Evolutionary conservation across 1,140 invertebrate genomes (phyloP).

Genomic region (Probaryconus sp.): DNA sequence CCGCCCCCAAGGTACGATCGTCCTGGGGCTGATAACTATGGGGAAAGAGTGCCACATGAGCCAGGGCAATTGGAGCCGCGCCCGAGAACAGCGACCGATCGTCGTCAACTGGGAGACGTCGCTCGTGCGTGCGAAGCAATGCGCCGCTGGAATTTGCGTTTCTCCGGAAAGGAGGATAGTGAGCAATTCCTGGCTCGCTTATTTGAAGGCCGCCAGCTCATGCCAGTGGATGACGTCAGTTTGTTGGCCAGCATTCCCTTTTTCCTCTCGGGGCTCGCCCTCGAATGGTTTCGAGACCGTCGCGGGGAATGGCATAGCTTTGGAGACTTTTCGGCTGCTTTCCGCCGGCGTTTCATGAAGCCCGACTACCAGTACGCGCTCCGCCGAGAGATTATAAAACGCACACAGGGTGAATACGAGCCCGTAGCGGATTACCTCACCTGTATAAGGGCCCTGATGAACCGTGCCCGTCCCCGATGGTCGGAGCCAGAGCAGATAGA

Average conservation of each 20-base stretch:
- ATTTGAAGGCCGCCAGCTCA: constrained; percentile 17
- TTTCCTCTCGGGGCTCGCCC: no score
- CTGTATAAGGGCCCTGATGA: constrained; percentile 9
- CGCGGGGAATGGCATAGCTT: background rate
- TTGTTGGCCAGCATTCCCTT: constrained; percentile 18
- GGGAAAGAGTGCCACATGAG: no score
- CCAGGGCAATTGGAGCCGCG: no score
- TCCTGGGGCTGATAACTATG: no score
- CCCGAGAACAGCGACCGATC: no score
- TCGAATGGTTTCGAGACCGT: constrained; percentile 2
- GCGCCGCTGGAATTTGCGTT: background rate
- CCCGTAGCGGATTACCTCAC: constrained; percentile 32
- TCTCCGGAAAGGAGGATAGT: constrained; percentile 10
- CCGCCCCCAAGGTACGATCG: no score
- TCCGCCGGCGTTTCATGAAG: constrained; percentile 1
- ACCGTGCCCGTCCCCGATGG: constrained; percentile 3
- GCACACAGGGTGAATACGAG: constrained; percentile 20
- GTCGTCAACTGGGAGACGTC: no score
- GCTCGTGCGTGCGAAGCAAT: no score
- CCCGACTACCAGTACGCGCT: constrained; percentile 23
- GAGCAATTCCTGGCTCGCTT: constrained; percentile 1
- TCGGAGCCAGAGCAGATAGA: constrained; percentile 5
- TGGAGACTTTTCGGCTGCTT: background rate
- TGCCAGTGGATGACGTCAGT: background rate
- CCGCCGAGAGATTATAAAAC: constrained; percentile 9